These are phyloP conservation scores for Philopedon plagiatum DNA, from an alignment of 2,888 invertebrate species.

Conservation along the genomic window DNA sequence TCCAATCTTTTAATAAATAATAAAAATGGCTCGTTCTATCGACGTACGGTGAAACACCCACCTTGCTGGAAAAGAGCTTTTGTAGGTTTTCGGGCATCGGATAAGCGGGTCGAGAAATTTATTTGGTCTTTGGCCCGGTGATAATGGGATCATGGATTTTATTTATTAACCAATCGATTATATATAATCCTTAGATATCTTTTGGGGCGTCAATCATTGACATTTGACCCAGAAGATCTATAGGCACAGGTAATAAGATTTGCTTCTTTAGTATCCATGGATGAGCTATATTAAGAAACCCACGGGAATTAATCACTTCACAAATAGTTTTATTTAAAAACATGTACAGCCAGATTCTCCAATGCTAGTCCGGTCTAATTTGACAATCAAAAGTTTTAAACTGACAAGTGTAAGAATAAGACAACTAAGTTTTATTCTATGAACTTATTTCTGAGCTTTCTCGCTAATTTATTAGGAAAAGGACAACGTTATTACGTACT, in stretches of 20 bases:
- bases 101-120: slow-evolving; percentile 63
- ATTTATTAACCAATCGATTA: slow-evolving; percentile 66
- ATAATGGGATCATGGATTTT: slow-evolving; percentile 66
- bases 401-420: too few relatives aligned
- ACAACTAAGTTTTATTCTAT: too few relatives aligned
- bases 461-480: too few relatives aligned
- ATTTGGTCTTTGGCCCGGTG: slow-evolving; percentile 63
- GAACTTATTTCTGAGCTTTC: too few relatives aligned
- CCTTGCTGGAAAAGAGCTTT: slow-evolving; percentile 54
- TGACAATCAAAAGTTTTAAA: too few relatives aligned
- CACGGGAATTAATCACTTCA: too few relatives aligned
- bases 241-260: slow-evolving; percentile 41
- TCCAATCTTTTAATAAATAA: slow-evolving; percentile 43
- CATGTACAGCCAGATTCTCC: too few relatives aligned
- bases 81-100: slow-evolving; percentile 61
- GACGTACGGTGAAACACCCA: slow-evolving; percentile 23
- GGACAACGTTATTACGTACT: too few relatives aligned
- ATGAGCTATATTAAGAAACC: neutral
- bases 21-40: slow-evolving; percentile 35
- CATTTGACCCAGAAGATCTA: slow-evolving; percentile 56
- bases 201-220: slow-evolving; percentile 62
- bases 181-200: slow-evolving; percentile 62
- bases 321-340: too few relatives aligned
- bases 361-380: too few relatives aligned
- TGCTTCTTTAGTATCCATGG: neutral